phyloP scores from a whole-genome alignment of 1,140 invertebrate genomes.

The Yoshiicerus persimilis region DNA sequence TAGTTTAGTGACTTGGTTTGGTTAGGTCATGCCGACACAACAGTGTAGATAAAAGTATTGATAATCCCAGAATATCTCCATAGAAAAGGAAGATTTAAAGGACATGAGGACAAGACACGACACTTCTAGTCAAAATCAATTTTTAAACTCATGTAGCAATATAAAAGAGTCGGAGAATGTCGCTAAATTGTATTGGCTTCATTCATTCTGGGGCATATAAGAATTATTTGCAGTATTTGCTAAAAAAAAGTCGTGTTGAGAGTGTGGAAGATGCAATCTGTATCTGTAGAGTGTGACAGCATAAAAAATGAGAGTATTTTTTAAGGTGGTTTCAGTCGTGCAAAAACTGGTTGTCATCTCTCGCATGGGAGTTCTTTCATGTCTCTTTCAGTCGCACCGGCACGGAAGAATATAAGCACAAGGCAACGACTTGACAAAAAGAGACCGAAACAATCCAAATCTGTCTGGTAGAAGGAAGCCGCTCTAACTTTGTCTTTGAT shows the following conservation, averaged over 20 bases:
- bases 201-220: not conserved
- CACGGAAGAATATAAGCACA: slow-evolving; percentile 33
- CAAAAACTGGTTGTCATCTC: slow-evolving; percentile 43
- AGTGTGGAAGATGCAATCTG: not conserved
- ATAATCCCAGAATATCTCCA: too few species aligned
- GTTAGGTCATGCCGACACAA: too few species aligned
- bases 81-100: too few species aligned
- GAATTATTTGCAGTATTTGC: not conserved
- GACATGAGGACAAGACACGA: too few species aligned
- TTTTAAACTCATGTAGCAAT: too few species aligned
- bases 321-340: slow-evolving; percentile 28
- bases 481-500: slow-evolving; percentile 46
- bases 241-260: too few species aligned
- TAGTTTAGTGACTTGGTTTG: too few species aligned
- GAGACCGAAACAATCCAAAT: slow-evolving; percentile 44
- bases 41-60: too few species aligned
- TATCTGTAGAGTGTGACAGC: slow-evolving; percentile 7
- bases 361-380: slow-evolving; percentile 41
- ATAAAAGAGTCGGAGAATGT: not conserved
- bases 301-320: slow-evolving; percentile 41
- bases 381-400: slow-evolving; percentile 41
- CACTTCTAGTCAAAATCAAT: too few species aligned
- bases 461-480: slow-evolving; percentile 36
- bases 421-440: slow-evolving; percentile 35
- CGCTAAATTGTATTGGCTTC: not conserved